A percentile compares a stretch with the other conserved stretches of the same genome.
Evolutionary conservation across 2,797 vertebrate species (phyloP).

Genomic region (Taeniopygia guttata): DNA sequence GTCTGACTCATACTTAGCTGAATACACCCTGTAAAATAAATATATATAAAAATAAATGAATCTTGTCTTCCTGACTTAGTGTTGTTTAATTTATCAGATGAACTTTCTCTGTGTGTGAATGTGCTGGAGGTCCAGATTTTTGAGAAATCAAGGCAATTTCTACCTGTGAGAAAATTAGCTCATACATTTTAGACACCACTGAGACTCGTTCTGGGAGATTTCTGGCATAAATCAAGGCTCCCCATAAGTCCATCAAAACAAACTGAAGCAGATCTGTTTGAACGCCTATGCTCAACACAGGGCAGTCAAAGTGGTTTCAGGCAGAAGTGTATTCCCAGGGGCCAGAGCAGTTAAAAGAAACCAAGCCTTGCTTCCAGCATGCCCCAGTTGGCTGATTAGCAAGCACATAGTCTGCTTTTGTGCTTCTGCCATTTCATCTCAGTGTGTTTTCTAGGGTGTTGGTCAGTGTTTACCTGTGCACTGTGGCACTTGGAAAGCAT

Average conservation of each 20-base stretch:
- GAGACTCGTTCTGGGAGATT: slow-evolving; percentile 2
- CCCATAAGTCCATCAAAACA: slow-evolving; percentile 35
- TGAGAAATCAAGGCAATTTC: slow-evolving; percentile 26
- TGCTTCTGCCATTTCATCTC: slow-evolving; percentile 19
- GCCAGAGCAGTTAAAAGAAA: background rate
- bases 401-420: background rate
- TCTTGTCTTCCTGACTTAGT: background rate
- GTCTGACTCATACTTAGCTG: background rate
- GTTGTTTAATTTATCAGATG: slow-evolving; percentile 3
- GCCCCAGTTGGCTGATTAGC: slow-evolving; percentile 14
- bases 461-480: slow-evolving; percentile 22
- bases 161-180: slow-evolving; percentile 53
- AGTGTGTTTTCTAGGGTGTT: slow-evolving; percentile 17
- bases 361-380: background rate
- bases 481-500: slow-evolving; percentile 14
- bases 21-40: background rate
- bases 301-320: slow-evolving; percentile 35
- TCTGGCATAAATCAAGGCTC: slow-evolving; percentile 12
- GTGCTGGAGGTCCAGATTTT: slow-evolving; percentile 17
- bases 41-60: background rate
- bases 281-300: slow-evolving; percentile 7
- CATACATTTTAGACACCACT: slow-evolving; percentile 26
- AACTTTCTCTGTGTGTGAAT: background rate
- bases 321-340: slow-evolving; percentile 11
- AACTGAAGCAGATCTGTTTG: background rate